phyloP scores from a whole-genome alignment of 2,113 vertebrate species.

The Rhabdornis inornatus region DNA sequence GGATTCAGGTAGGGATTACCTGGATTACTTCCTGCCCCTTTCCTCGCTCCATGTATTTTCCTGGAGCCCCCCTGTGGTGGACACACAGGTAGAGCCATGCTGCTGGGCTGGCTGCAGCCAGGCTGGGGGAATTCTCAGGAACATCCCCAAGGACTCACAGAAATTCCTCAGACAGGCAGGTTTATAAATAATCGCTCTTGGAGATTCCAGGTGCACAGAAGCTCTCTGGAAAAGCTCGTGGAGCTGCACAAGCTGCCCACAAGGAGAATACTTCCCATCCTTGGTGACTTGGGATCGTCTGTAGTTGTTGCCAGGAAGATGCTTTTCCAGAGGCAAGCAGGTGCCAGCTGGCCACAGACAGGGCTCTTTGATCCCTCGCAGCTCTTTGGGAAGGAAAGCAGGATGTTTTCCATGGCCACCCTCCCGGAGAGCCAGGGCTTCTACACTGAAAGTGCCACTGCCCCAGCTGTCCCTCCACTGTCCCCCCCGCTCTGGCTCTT shows the following conservation, averaged over 20 bases:
- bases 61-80: background rate
- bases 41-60: background rate
- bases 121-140: background rate
- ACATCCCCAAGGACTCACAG: background rate
- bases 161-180: background rate
- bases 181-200: background rate
- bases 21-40: background rate
- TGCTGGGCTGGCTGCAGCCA: background rate
- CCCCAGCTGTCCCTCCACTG: fast-evolving
- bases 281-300: background rate
- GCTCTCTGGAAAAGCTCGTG: fast-evolving
- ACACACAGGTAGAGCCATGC: fast-evolving
- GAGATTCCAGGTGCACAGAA: background rate
- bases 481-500: fast-evolving
- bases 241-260: background rate
- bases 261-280: background rate
- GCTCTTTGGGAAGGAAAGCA: background rate
- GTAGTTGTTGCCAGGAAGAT: background rate
- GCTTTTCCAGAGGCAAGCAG: background rate
- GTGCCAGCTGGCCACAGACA: background rate
- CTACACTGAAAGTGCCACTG: background rate
- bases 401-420: background rate
- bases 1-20: background rate
- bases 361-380: background rate
- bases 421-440: background rate